Conservation (phyloP, 2,797 vertebrate species). For the Propithecus deckenii region DNA sequence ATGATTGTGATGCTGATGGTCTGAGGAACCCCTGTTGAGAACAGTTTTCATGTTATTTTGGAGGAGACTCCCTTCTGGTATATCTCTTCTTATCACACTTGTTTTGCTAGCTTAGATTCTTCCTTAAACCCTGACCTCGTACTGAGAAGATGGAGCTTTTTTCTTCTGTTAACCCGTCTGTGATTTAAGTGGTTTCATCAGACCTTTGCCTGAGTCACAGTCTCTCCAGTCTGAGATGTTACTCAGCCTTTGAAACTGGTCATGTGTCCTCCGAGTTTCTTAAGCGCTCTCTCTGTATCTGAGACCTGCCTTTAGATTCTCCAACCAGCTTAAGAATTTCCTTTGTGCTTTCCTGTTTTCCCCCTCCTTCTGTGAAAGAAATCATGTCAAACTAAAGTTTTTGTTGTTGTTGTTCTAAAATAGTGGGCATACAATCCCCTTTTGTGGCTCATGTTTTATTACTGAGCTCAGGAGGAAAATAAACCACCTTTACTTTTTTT, state of each 20-base stretch:
- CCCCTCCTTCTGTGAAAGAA: background rate
- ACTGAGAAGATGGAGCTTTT: background rate
- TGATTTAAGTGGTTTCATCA: background rate
- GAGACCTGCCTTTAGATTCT: background rate
- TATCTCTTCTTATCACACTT: background rate
- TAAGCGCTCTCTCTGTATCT: background rate
- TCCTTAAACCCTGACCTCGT: background rate
- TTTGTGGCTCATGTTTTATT: constrained; percentile 58
- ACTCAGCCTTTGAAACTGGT: background rate
- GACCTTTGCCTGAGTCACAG: background rate
- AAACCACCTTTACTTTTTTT: constrained; percentile 49
- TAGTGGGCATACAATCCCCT: background rate
- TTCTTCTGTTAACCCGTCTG: background rate
- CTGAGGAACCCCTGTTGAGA: background rate
- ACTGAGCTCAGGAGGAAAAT: constrained; percentile 14
- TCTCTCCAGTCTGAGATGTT: background rate
- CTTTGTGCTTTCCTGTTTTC: background rate
- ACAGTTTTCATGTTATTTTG: background rate
- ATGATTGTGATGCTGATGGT: background rate
- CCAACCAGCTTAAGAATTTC: background rate
- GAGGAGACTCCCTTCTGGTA: background rate
- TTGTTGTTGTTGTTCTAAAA: constrained; percentile 50
- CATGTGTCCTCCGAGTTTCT: background rate
- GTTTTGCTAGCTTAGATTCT: background rate
- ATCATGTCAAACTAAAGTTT: constrained; percentile 42